phyloP scores from a whole-genome alignment of 2,113 vertebrate genomes.

The Labeo rohita region DNA sequence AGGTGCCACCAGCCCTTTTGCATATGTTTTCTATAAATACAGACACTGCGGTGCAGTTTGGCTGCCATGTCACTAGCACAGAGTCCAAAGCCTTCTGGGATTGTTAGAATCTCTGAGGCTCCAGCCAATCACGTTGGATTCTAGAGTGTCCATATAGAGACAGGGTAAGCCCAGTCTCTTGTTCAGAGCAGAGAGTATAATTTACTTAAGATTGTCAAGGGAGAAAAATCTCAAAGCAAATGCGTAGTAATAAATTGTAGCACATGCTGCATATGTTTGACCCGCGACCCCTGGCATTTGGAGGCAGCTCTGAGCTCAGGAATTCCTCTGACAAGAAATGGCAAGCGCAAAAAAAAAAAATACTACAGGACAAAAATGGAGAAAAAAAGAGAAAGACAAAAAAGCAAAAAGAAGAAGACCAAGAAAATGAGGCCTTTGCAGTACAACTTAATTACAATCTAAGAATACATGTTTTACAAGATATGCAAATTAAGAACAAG shows the following conservation, averaged over 20 bases:
- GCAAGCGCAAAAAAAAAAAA: conserved; percentile 53
- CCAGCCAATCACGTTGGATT: conserved; percentile 77
- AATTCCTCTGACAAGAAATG: conserved; percentile 75
- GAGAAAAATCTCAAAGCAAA: conserved; percentile 91
- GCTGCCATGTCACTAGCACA: conserved; percentile 64
- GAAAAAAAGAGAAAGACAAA: background rate
- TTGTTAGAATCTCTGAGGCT: conserved; percentile 72
- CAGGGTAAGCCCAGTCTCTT: conserved; percentile 38
- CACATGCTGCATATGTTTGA: conserved; percentile 90
- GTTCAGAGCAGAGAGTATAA: conserved; percentile 67
- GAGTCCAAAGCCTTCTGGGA: conserved; percentile 81
- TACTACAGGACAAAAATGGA: conserved; percentile 51
- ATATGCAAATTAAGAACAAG: background rate
- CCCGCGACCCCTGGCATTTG: conserved; percentile 92
- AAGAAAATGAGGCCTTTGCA: background rate
- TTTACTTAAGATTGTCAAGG: conserved; percentile 94
- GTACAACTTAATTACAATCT: background rate
- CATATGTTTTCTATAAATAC: conserved; percentile 85
- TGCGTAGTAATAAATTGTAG: conserved; percentile 92
- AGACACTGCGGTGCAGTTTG: conserved; percentile 74
- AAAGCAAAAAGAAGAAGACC: background rate
- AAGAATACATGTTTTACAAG: background rate
- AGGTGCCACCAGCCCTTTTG: conserved; percentile 77
- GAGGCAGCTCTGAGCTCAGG: conserved; percentile 81
- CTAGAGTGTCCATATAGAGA: conserved; percentile 50